phyloP scores from a whole-genome alignment of 2,888 invertebrate genomes.

The Lasioglossum zephyrum region DNA sequence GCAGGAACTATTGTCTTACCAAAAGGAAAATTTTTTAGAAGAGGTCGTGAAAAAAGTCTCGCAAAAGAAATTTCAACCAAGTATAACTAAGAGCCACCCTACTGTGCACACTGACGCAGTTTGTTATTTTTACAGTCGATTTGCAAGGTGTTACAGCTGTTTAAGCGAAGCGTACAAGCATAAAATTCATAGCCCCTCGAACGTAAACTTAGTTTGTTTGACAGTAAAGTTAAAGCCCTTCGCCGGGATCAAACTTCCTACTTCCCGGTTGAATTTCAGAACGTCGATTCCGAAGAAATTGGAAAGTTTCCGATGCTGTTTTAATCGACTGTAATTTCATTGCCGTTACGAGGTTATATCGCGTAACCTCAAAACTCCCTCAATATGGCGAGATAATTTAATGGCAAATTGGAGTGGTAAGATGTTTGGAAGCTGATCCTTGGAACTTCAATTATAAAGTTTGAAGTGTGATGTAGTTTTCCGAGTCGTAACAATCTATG shows the following conservation, averaged over 20 bases:
- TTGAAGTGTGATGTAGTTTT: not conserved
- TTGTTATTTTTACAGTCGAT: not conserved
- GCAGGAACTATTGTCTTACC: too few species aligned
- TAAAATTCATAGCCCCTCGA: not conserved
- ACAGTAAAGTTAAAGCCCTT: not conserved
- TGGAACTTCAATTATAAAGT: not conserved
- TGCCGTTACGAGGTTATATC: not conserved
- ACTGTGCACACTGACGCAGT: not conserved
- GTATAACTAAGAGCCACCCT: too few species aligned
- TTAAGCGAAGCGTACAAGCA: not conserved
- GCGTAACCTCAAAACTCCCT: not conserved
- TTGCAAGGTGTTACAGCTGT: not conserved
- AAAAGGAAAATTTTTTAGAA: too few species aligned
- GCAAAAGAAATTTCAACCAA: too few species aligned
- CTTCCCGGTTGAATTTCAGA: not conserved
- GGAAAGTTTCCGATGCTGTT: slow-evolving; percentile 1
- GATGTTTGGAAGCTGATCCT: not conserved
- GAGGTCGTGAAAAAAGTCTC: too few species aligned
- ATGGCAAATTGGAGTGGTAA: not conserved
- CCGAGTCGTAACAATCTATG: not conserved
- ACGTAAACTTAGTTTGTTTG: not conserved
- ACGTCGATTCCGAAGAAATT: not conserved
- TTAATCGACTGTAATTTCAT: not conserved
- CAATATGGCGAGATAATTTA: not conserved
- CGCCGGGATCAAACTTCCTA: not conserved